phyloP scores from a whole-genome alignment of 2,888 invertebrate species.

The Pyrrhia umbra region DNA sequence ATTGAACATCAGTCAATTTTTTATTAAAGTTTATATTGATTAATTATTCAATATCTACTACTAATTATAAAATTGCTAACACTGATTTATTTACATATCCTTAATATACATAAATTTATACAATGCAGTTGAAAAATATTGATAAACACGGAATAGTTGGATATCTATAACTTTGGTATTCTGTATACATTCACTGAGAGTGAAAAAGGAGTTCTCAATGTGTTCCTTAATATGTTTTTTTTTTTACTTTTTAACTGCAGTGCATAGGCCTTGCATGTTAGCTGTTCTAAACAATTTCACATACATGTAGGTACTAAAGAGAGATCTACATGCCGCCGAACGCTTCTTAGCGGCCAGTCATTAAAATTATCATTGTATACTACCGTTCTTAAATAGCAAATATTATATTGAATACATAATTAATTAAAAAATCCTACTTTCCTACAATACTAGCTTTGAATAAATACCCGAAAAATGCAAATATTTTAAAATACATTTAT shows the following conservation, averaged over 20 bases:
- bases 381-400: conserved; percentile 5
- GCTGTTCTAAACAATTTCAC: conserved; percentile 20
- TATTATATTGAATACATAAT: conserved; percentile 9
- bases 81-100: not conserved
- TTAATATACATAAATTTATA: not conserved
- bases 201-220: too few species aligned
- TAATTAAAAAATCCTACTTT: not conserved
- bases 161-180: too few species aligned
- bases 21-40: conserved; percentile 13
- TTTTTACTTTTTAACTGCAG: conserved; percentile 8
- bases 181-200: too few species aligned
- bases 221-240: too few species aligned
- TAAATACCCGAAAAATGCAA: conserved; percentile 43
- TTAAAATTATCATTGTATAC: conserved; percentile 1
- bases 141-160: too few species aligned
- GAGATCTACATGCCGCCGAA: conserved; percentile 25
- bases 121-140: conserved; percentile 15
- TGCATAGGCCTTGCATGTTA: not conserved
- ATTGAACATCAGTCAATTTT: conserved; percentile 42
- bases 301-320: conserved; percentile 14
- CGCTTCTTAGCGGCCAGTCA: conserved; percentile 20
- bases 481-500: conserved; percentile 20
- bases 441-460: conserved; percentile 11
- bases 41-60: conserved; percentile 8
- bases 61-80: conserved; percentile 7